Base-by-base conservation (phyloP, 2,797 vertebrate species). In the Scolopax bukidnonensis region DNA sequence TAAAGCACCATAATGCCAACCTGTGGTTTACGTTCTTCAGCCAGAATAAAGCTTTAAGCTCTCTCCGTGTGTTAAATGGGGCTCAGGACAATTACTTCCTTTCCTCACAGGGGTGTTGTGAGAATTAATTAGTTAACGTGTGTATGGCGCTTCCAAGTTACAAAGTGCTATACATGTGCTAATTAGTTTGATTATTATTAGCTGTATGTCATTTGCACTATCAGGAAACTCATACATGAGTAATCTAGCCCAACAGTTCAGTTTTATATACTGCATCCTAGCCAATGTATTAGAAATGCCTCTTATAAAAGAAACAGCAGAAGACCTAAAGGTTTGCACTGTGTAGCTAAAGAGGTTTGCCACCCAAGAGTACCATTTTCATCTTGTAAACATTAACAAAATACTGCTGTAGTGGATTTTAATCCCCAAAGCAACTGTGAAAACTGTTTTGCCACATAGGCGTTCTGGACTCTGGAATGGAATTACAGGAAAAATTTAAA, bases 161-260 rank as follows among this genome's bases (percentile, higher is more conserved):
- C 63, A 76, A 95, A 93, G 85, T 87, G 67, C 48, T 84, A 88
- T 86, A 45, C 57, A 59, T 45, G 84, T 95, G 93, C 63, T 96
- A 97, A 97, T 96, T 96, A 94, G 83, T 95, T 81, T 84, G 87
- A 87, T 93, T 94, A 92, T 97, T 97, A 93, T 94, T 97, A 92
- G 90, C 83, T 87, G 56, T 85, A 61, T 94, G 89, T 90, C 50
- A 84, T 94, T 96, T 89, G 24, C 79, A 93, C 89, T 87, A 67
- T 84, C 81, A 94, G 86, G 92, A 96, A 97, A 94, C 67, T 69
- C 76, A 59, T 76, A 89, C 14, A 15, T 80, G 90, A 76, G 77
- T 94, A 97, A 90, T 77, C 68, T 56, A 96, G 20, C 43, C 56
- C 32, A 77, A 43, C 7, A 64, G 25, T 71, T 95, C 21, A 9